Conservation (phyloP, 2,113 vertebrate species). For the Channa maculata region DNA sequence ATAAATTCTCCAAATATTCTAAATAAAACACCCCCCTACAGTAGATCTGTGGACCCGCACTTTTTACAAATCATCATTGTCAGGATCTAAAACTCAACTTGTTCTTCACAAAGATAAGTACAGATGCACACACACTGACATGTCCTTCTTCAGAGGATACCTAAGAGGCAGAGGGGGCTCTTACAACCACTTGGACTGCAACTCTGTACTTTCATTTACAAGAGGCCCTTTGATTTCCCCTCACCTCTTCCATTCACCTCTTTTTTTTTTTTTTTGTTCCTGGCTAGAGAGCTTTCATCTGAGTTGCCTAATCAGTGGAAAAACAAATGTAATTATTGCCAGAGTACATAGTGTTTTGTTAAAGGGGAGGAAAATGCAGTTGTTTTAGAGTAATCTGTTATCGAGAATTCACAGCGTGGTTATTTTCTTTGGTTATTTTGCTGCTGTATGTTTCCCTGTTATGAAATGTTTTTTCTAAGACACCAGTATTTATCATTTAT, state of each 20-base stretch:
- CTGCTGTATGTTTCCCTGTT: neutral
- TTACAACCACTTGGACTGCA: conserved; percentile 66
- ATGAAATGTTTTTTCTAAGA: neutral
- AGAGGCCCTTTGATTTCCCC: conserved; percentile 52
- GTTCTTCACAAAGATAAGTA: neutral
- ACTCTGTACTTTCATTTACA: conserved; percentile 61
- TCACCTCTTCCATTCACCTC: conserved; percentile 11
- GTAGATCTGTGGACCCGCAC: neutral
- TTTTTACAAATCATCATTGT: neutral
- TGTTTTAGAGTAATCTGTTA: conserved; percentile 12
- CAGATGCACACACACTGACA: neutral
- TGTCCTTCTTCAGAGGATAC: conserved; percentile 73
- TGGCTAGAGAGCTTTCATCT: conserved; percentile 34
- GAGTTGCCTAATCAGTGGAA: conserved; percentile 21
- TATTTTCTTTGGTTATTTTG: neutral
- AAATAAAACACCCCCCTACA: no score
- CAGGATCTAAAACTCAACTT: neutral
- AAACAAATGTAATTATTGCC: conserved; percentile 34
- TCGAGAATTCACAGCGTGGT: neutral
- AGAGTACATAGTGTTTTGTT: conserved; percentile 29
- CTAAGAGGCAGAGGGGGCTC: conserved; percentile 48
- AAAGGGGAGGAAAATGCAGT: neutral
- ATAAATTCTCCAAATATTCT: no score
- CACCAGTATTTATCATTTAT: neutral
- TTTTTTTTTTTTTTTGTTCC: conserved; percentile 50